Evolutionary conservation across 1,140 invertebrate species (phyloP), one percentile per base, ranked within the genome.

Genomic region (Ceratina calcarata): DNA sequence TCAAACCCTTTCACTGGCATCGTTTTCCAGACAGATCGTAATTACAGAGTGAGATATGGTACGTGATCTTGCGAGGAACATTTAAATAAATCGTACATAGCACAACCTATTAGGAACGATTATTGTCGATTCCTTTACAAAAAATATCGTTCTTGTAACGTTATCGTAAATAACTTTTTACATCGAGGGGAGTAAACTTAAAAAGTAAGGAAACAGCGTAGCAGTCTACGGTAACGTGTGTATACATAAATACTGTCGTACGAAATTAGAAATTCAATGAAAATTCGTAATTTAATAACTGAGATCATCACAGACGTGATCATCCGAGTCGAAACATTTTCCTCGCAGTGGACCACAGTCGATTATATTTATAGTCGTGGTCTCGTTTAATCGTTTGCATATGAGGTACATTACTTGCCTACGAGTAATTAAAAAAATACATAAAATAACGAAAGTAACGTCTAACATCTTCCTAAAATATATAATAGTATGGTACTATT

Each of bases 391-490:
- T 81, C 55, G 73, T 78, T 80, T 71, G 74, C 79, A 78, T 74
- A 82, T 72, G 83, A 86, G 84, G 85, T 78, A 85, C 75, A 69
- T 81, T 82, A 85, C 79, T 81, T 72, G 53, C 64, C 75, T 86
- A 88, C 80, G 78, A 77, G 51, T 87, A 83, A 86, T 89, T 87
- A 81, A 86, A 89, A 87, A 82, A 86, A 88, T 84, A 84, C 79
- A 66, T 53, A 85, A 85, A 81, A 71, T 82, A 88, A 89, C 24
- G 13, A 76, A 85, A 79, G 67, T 85, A 53, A 75, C 76, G 72
- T 67, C 57, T 78, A 65, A 76, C 70, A 73, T 86, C 66, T 62
- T 66, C 32, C 61, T 82, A 87, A 77, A 86, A 83, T 87, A 84
- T 83, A 83, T 53, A 61, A 51, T 49, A 74, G 68, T 83, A 81